Evolutionary conservation across 2,888 invertebrate genomes (phyloP).

Genomic region (Tetanocera ferruginea): DNA sequence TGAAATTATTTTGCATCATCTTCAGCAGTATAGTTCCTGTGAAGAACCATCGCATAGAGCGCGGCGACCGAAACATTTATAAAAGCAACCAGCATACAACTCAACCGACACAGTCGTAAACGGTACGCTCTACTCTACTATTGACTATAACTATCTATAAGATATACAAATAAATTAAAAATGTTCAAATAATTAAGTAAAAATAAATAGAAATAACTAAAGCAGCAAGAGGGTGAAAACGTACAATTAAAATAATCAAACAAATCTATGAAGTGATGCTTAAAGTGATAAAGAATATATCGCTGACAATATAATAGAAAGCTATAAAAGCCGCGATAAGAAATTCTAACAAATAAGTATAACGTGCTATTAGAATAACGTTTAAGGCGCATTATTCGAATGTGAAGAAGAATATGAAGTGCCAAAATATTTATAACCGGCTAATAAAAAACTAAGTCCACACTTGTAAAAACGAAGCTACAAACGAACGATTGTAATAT

Average conservation of each 20-base stretch:
- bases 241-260: not conserved
- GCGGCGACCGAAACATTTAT: conserved; percentile 12
- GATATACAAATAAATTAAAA: not conserved
- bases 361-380: too few species aligned
- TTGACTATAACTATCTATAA: not conserved
- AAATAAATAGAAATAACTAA: not conserved
- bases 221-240: not conserved
- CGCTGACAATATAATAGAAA: too few species aligned
- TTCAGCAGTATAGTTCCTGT: not conserved
- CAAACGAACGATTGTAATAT: too few species aligned
- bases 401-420: too few species aligned
- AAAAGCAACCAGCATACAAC: conserved; percentile 10
- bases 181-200: not conserved
- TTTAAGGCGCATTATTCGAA: too few species aligned
- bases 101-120: not conserved
- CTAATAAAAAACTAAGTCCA: too few species aligned
- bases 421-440: too few species aligned
- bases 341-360: too few species aligned
- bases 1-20: not conserved
- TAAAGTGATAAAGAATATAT: too few species aligned
- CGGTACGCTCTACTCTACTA: not conserved
- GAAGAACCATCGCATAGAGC: not conserved
- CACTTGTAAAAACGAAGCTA: too few species aligned
- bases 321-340: too few species aligned
- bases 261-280: not conserved